Conservation (phyloP, 2,888 invertebrate species). For the Megamerina dolium region DNA sequence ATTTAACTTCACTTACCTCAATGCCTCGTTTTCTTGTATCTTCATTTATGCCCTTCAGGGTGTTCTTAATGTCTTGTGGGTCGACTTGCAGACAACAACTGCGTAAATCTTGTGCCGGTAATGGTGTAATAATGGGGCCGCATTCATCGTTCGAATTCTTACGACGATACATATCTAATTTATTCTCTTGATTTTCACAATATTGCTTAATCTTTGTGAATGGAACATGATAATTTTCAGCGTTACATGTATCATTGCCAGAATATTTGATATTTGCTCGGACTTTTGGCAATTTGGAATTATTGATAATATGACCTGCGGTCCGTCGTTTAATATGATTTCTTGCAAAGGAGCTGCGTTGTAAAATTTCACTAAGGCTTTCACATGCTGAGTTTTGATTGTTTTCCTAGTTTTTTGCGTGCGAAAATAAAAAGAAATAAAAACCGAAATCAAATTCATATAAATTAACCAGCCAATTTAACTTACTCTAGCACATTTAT, state of each 20-base stretch:
- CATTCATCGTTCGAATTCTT: slow-evolving; percentile 17
- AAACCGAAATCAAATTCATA: too few species aligned
- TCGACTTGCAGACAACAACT: slow-evolving; percentile 44
- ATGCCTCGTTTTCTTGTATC: slow-evolving; percentile 43
- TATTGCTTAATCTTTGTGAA: slow-evolving; percentile 35
- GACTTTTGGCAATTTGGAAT: slow-evolving; percentile 39
- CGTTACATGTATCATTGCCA: slow-evolving; percentile 35
- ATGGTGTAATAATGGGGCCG: slow-evolving; percentile 24
- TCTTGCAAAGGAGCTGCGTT: slow-evolving; percentile 26
- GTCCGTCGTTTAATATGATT: slow-evolving; percentile 32
- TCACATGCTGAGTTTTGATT: slow-evolving; percentile 14
- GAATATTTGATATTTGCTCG: slow-evolving; percentile 47
- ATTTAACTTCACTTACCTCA: slow-evolving; percentile 45
- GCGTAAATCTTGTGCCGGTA: slow-evolving; percentile 26
- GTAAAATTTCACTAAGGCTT: slow-evolving; percentile 17
- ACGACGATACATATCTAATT: slow-evolving; percentile 34
- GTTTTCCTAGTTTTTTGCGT: slow-evolving; percentile 13
- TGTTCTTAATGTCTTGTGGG: slow-evolving; percentile 36
- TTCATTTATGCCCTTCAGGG: slow-evolving; percentile 39
- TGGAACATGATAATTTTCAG: slow-evolving; percentile 35
- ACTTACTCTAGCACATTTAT: slow-evolving; percentile 17
- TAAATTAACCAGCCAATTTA: too few species aligned
- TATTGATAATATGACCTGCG: slow-evolving; percentile 32
- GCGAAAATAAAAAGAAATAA: too few species aligned
- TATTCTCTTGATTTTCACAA: slow-evolving; percentile 28